These are phyloP conservation scores for Trichogramma evanescens DNA, from an alignment of 2,888 invertebrate species.

Conservation along the genomic window DNA sequence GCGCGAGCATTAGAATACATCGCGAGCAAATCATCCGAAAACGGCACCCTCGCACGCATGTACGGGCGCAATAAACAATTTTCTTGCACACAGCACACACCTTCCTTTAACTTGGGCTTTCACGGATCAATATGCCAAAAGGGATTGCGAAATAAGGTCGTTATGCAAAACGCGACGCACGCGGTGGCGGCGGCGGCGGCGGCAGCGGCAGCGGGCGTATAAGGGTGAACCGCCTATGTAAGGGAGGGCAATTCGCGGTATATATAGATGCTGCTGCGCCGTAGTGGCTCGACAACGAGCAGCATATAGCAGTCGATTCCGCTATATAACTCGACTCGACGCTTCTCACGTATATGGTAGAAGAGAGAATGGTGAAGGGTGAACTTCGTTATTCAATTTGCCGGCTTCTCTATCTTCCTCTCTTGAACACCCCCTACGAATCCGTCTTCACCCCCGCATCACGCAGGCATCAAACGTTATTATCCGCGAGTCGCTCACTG, in stretches of 20 bases:
- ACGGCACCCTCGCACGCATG: background rate
- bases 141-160: conserved; percentile 42
- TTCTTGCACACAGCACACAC: conserved; percentile 19
- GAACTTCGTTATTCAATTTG: conserved; percentile 46
- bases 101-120: background rate
- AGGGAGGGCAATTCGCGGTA: conserved; percentile 7
- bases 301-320: conserved; percentile 8
- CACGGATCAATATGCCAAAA: conserved; percentile 41
- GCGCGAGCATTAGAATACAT: background rate
- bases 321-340: background rate
- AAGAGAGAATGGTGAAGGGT: conserved; percentile 29
- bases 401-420: conserved; percentile 6
- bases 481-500: background rate
- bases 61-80: conserved; percentile 26
- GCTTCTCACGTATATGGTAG: too few species aligned
- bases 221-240: conserved; percentile 32
- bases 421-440: too few species aligned
- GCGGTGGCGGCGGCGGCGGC: conserved; percentile 16
- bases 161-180: conserved; percentile 39
- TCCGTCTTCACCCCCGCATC: too few species aligned
- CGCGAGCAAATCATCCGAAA: background rate
- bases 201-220: conserved; percentile 34
- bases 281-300: background rate
- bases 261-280: background rate
- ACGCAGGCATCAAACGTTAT: too few species aligned